Conservation (phyloP, 2,113 vertebrate species). For the Neotragus pygmaeus region DNA sequence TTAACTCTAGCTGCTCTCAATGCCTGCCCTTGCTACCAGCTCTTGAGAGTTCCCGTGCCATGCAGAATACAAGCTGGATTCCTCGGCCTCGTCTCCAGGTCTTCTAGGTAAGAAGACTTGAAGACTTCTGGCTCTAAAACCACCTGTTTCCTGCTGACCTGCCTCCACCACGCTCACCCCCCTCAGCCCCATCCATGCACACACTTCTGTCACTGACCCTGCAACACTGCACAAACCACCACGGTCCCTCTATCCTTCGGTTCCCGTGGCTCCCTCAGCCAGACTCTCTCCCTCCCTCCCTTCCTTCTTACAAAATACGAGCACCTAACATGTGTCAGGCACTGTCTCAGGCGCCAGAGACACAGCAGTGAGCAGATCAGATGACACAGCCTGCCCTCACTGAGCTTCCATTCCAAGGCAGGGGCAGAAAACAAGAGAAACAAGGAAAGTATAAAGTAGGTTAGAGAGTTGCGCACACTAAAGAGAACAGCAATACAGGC, state of each 20-base stretch:
- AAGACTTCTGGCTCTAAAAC: not conserved
- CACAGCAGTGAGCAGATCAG: not conserved
- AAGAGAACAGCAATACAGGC: not conserved
- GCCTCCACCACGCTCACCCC: not conserved
- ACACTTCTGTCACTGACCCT: not conserved
- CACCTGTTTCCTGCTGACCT: not conserved
- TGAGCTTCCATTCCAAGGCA: not conserved
- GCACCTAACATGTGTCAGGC: not conserved
- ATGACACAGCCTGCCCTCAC: not conserved
- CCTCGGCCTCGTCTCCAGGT: not conserved
- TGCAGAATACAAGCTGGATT: not conserved
- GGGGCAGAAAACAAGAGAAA: not conserved
- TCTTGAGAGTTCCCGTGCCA: not conserved
- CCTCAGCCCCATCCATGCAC: rapidly evolving
- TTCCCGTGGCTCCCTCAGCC: not conserved
- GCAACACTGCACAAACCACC: not conserved
- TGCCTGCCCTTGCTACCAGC: not conserved
- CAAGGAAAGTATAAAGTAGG: not conserved
- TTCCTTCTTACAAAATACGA: not conserved
- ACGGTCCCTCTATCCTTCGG: not conserved
- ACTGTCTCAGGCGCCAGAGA: not conserved
- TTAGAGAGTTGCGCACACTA: not conserved
- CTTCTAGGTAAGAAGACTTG: not conserved
- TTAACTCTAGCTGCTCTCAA: not conserved
- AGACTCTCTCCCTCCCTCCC: not conserved